Conservation (phyloP, 2,888 invertebrate species). For the Caenorhabditis sp. region DNA sequence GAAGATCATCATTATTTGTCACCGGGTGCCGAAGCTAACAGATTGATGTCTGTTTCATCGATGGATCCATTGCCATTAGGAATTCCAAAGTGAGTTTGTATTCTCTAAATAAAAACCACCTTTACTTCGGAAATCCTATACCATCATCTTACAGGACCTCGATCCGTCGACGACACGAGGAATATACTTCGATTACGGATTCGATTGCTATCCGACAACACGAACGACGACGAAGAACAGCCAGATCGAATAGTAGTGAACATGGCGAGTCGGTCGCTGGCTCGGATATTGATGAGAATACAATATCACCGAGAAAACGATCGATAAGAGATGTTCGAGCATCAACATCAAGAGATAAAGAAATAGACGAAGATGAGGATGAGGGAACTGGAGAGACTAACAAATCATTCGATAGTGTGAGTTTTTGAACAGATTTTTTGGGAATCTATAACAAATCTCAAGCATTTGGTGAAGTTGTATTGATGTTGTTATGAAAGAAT, state of each 20-base stretch:
- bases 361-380: neutral
- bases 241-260: constrained; percentile 38
- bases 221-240: constrained; percentile 39
- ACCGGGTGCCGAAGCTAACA: constrained; percentile 30
- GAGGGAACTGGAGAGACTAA: neutral
- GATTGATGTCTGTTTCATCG: constrained; percentile 32
- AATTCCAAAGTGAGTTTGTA: constrained; percentile 20
- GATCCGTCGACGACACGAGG: constrained; percentile 58
- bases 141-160: constrained; percentile 33
- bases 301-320: constrained; percentile 19
- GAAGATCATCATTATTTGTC: constrained; percentile 31
- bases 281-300: constrained; percentile 10
- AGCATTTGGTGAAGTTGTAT: too few species aligned
- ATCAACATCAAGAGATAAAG: constrained; percentile 6
- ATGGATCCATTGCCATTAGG: constrained; percentile 35
- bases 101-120: too few species aligned
- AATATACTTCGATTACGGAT: constrained; percentile 70
- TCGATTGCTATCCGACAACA: constrained; percentile 53
- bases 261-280: constrained; percentile 24
- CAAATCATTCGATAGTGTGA: neutral
- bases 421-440: too few species aligned
- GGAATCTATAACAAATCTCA: too few species aligned
- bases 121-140: too few species aligned
- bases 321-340: constrained; percentile 27
- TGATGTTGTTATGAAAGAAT: too few species aligned